Percentiles rank a stretch among this genome's conserved stretches.
Evolutionary conservation across 2,888 invertebrate genomes (phyloP).

Genomic region (Melanotus villosus): DNA sequence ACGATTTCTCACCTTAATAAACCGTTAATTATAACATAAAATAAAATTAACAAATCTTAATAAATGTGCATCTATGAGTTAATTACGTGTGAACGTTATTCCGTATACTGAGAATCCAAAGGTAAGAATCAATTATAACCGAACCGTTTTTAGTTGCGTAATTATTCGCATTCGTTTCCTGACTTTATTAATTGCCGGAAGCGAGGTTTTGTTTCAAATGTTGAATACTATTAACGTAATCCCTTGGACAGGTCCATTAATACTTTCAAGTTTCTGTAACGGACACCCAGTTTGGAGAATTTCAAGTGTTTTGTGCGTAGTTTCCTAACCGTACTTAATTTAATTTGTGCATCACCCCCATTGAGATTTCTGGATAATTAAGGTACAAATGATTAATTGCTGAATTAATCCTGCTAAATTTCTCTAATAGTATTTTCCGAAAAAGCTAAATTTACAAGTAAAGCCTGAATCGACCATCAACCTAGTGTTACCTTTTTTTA

Average conservation of each 20-base stretch:
- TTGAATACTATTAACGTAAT: neutral
- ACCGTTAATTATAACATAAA: neutral
- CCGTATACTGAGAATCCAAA: too few species aligned
- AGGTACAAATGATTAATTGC: too few species aligned
- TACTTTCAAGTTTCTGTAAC: constrained; percentile 15
- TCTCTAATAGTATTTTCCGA: too few species aligned
- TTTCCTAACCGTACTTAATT: neutral
- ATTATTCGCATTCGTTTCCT: constrained; percentile 8
- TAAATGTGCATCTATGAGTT: neutral
- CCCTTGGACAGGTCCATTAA: constrained; percentile 12
- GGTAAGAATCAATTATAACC: neutral
- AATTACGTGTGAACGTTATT: neutral
- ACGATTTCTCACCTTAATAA: too few species aligned
- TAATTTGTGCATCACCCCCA: neutral
- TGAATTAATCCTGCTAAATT: too few species aligned
- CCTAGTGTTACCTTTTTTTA: too few species aligned
- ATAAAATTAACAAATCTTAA: too few species aligned
- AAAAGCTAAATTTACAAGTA: too few species aligned
- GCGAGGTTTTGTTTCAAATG: constrained; percentile 2
- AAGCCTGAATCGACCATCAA: too few species aligned
- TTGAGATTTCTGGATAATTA: too few species aligned
- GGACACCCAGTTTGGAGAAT: neutral
- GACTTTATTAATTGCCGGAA: constrained; percentile 1
- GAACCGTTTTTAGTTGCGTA: too few species aligned
- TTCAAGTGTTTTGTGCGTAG: neutral